Percentiles rank a stretch among this genome's conserved stretches.
Conservation (phyloP, 2,888 invertebrate species). For the Oscheius sp. region DNA sequence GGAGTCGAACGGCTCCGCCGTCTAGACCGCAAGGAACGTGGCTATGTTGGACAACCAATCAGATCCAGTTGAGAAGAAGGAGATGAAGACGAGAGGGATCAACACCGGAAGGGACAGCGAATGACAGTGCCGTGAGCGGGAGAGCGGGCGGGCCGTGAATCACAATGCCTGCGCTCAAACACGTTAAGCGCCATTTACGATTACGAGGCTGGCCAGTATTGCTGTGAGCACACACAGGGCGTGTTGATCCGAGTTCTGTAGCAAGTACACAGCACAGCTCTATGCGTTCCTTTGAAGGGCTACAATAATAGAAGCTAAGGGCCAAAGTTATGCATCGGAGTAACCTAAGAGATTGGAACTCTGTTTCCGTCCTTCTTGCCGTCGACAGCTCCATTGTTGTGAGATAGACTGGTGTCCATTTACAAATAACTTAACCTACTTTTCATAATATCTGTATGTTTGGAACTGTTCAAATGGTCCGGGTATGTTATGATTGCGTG, state of each 20-base stretch:
- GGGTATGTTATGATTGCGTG: too few species aligned
- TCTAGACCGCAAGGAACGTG: not conserved
- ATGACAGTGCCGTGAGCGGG: slow-evolving; percentile 32
- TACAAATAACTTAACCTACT: too few species aligned
- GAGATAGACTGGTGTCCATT: too few species aligned
- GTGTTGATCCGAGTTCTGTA: slow-evolving; percentile 33
- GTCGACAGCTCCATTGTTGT: too few species aligned
- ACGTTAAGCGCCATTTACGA: slow-evolving; percentile 37
- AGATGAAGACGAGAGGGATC: slow-evolving; percentile 18
- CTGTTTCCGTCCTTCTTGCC: too few species aligned
- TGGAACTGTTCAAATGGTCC: too few species aligned
- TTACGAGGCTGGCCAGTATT: slow-evolving; percentile 34
- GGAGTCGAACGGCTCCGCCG: not conserved
- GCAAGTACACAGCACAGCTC: not conserved
- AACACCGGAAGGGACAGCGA: slow-evolving; percentile 23
- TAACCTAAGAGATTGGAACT: too few species aligned
- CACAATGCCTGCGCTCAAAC: slow-evolving; percentile 36
- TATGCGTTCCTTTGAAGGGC: too few species aligned
- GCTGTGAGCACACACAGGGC: slow-evolving; percentile 35
- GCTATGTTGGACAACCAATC: not conserved
- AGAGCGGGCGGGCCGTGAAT: slow-evolving; percentile 35
- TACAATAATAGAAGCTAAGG: too few species aligned
- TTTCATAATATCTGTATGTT: too few species aligned
- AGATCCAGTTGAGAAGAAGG: not conserved
- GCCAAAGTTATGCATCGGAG: too few species aligned